Evolutionary conservation across 2,113 vertebrate species (phyloP).

Genomic region (Axis porcinus): DNA sequence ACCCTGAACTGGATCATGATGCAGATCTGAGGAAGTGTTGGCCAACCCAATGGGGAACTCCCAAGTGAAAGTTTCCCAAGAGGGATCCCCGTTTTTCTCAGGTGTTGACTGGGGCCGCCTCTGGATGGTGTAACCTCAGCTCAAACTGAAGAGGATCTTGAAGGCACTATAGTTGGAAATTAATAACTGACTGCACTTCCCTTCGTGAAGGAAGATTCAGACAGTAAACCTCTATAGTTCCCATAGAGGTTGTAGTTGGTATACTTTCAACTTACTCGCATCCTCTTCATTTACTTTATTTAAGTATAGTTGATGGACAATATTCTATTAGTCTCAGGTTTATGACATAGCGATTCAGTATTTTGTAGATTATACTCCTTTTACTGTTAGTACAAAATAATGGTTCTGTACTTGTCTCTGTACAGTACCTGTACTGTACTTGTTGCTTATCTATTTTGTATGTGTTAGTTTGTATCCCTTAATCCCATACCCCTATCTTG

Average conservation of each 20-base stretch:
- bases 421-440: neutral
- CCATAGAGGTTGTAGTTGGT: neutral
- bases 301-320: neutral
- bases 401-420: neutral
- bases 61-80: neutral
- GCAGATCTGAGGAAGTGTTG: neutral
- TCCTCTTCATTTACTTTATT: neutral
- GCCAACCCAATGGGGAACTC: neutral
- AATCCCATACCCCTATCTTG: neutral
- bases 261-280: neutral
- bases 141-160: neutral
- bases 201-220: neutral
- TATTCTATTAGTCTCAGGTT: neutral
- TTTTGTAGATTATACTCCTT: neutral
- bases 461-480: neutral
- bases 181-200: neutral
- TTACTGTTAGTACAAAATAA: neutral
- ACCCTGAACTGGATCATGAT: neutral
- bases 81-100: neutral
- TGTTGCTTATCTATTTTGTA: neutral
- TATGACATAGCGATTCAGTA: neutral
- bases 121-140: neutral
- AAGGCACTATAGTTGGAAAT: neutral
- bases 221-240: accelerated
- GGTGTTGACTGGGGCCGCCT: neutral